These are phyloP conservation scores for Diadophis punctatus DNA, from an alignment of 2,113 vertebrate genomes.

Conservation along the genomic window DNA sequence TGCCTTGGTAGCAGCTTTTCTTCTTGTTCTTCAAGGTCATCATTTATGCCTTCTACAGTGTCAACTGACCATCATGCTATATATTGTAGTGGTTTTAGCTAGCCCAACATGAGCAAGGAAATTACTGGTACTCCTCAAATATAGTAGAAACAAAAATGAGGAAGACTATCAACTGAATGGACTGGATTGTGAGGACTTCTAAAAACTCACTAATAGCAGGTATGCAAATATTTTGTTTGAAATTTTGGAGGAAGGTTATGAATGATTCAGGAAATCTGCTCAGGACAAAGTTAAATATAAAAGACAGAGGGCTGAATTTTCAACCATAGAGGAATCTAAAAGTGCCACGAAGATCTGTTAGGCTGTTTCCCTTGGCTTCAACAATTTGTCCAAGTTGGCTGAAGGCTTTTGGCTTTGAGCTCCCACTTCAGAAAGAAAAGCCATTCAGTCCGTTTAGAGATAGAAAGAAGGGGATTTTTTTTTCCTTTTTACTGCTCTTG, in stretches of 20 bases:
- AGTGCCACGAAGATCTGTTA: slow-evolving; percentile 16
- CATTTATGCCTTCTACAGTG: background rate
- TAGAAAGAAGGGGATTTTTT: background rate
- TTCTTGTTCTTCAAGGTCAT: background rate
- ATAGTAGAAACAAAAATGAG: background rate
- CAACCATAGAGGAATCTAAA: slow-evolving; percentile 2
- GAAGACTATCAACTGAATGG: background rate
- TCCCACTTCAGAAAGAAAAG: slow-evolving; percentile 37
- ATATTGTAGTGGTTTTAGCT: background rate
- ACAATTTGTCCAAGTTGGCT: slow-evolving; percentile 32
- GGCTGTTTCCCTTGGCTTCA: slow-evolving; percentile 6
- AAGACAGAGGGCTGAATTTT: slow-evolving; percentile 13
- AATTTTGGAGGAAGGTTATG: slow-evolving; percentile 3
- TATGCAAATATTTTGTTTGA: slow-evolving; percentile 11
- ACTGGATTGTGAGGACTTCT: background rate
- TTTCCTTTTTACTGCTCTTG: background rate
- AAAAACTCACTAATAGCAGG: background rate
- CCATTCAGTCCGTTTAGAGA: slow-evolving; percentile 37
- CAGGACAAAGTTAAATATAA: slow-evolving; percentile 29
- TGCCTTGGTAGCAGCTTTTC: background rate
- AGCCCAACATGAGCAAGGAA: background rate
- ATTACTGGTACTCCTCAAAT: background rate
- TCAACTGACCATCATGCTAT: background rate
- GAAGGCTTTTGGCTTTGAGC: slow-evolving; percentile 13
- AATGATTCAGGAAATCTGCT: slow-evolving; percentile 26